Base-by-base conservation (phyloP, 2,113 vertebrate species). In the Petroica traversi region DNA sequence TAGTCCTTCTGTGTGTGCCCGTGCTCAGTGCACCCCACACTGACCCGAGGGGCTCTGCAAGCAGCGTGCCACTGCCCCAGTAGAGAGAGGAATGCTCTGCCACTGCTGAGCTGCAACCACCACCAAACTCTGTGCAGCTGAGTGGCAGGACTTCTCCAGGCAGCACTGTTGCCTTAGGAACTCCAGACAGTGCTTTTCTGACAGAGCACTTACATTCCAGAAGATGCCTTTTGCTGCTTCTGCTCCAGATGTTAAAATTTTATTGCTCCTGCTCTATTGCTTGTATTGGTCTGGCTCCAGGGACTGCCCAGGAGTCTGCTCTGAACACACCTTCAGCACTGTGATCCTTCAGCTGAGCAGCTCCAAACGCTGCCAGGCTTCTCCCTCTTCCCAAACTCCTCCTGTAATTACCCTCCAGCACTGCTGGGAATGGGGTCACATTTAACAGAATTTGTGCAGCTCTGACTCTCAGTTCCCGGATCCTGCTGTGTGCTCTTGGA, bases 21-120 rank as follows among this genome's bases (percentile, higher is more conserved):
- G 1, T 6, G 41, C 31, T 45, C n/a, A 29, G 61, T 1, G 20
- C 5, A 7, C 10, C 2, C 2, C 31, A n/a, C n/a, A n/a, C 13
- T 10, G 18, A 3, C 2, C 58, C 20, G 45, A 20, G 19, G 11
- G 6, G 49, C 11, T 71, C 58, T 8, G 36, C 0, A 1, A 74
- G 38, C 68, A 54, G 66, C 12, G 3, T 11, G 57, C 49, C 36
- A 11, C 46, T 57, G 8, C 18, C 34, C 49, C 68, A 14, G 5
- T 11, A 58, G 16, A 72, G 12, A 77, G 48, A 26, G 5, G 4
- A 45, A 46, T 33, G 22, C n/a, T 29, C 29, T 33, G 28, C 38
- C 49, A 24, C 17, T 36, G 62, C 41, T 68, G 3, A 71, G 15
- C 75, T 63, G 28, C n/a, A n/a, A n/a, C n/a, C n/a, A n/a, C n/a